Evolutionary conservation across 2,888 invertebrate genomes (phyloP).

Genomic region (Himalopsyche tibetana): DNA sequence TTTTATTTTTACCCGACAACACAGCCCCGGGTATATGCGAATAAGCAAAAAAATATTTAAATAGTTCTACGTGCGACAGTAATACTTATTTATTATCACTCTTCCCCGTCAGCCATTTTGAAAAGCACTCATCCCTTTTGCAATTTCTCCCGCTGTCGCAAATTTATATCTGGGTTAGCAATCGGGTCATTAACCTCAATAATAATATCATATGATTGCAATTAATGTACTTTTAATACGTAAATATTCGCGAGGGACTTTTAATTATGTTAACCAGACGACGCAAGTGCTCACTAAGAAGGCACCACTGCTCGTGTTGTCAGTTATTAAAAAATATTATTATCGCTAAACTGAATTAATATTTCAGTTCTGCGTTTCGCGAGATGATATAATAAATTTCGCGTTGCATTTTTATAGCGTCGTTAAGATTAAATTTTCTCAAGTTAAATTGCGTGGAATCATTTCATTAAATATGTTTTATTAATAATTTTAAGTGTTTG

Average conservation of each 20-base stretch:
- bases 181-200: constrained; percentile 21
- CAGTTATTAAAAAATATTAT: neutral
- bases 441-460: neutral
- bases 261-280: constrained; percentile 23
- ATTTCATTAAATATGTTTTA: constrained; percentile 2
- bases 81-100: too few relatives aligned
- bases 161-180: neutral
- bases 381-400: neutral
- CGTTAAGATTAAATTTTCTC: neutral
- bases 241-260: neutral
- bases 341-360: neutral
- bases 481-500: too few relatives aligned
- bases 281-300: neutral
- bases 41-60: too few relatives aligned
- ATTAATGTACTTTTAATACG: constrained; percentile 35
- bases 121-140: too few relatives aligned
- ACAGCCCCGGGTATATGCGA: too few relatives aligned
- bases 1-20: too few relatives aligned
- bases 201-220: constrained; percentile 15
- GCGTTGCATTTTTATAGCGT: neutral
- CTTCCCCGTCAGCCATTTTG: too few relatives aligned
- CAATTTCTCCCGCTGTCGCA: neutral
- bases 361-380: neutral
- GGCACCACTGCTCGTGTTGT: neutral
- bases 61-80: too few relatives aligned